Percentiles rank a stretch among this genome's conserved stretches.
Evolutionary conservation across 1,140 invertebrate species (phyloP).

Genomic region (Alviniconcha marisindica): DNA sequence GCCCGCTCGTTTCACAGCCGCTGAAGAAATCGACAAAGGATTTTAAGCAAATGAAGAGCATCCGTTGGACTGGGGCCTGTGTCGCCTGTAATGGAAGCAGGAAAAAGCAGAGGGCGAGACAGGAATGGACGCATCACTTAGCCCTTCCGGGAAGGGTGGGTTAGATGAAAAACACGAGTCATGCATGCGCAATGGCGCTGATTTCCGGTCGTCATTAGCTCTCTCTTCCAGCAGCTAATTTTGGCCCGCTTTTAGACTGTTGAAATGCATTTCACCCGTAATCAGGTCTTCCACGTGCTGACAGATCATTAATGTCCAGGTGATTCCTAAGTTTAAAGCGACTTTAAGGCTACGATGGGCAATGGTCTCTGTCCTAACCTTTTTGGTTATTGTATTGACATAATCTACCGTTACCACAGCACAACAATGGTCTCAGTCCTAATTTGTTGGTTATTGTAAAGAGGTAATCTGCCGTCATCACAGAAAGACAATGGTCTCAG

Average conservation of each 20-base stretch:
- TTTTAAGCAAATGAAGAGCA: constrained; percentile 7
- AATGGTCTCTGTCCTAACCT: too few relatives aligned
- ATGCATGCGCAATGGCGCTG: constrained; percentile 19
- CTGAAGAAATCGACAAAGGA: too few relatives aligned
- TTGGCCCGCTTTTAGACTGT: constrained; percentile 9
- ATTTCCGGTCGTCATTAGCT: constrained; percentile 32
- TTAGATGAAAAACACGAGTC: neutral
- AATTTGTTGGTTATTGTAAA: too few relatives aligned
- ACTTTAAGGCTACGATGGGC: too few relatives aligned
- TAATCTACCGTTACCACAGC: too few relatives aligned
- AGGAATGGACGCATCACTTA: constrained; percentile 40
- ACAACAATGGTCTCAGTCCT: too few relatives aligned
- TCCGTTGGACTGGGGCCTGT: neutral
- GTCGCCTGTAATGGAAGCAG: constrained; percentile 17
- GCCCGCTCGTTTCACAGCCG: too few relatives aligned
- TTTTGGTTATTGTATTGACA: too few relatives aligned
- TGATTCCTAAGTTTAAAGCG: too few relatives aligned
- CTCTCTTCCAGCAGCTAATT: constrained; percentile 19
- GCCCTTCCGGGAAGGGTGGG: constrained; percentile 29
- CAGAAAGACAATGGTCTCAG: too few relatives aligned
- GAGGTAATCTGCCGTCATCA: too few relatives aligned
- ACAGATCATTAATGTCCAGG: neutral
- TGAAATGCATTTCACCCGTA: neutral
- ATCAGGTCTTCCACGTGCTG: neutral
- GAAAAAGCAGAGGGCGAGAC: constrained; percentile 18